Evolutionary conservation across 2,797 vertebrate species (phyloP), one percentile per base, ranked within the genome.

Genomic region (Protosalanx chinensis): DNA sequence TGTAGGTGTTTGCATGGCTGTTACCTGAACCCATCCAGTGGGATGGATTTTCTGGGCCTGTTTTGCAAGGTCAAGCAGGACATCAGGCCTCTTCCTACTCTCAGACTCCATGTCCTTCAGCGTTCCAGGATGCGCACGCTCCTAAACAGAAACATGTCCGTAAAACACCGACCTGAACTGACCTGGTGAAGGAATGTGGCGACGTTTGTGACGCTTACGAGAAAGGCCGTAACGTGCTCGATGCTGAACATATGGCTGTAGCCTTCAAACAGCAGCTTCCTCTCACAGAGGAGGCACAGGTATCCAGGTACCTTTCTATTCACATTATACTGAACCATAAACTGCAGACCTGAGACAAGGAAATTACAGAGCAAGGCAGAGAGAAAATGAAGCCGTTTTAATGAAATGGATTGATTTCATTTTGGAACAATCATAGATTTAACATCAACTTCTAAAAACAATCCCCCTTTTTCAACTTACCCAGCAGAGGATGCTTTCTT

Each of bases 201-300:
- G 10, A 8, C 13, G 23, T 68, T 29, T 20, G 16, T 13, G 15
- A 51, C 23, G 83, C 87, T 87, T 32, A 90, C 90, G 32, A 91
- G 71, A 79, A 88, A 91, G 0, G 0, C 13, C 1, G 3, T 0
- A 0, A 88, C 82, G 1, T 91, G 90, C 51, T 85, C 70, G 58
- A 57, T 33, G 32, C 87, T 87, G 78, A 90, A 80, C 0, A 79
- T 33, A 1, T 91, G 88, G 16, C 74, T 71, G 0, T 58, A 2
- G 15, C 3, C 53, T n/a, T 88, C 83, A 0, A 18, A 0, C 0
- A 5, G 23, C 41, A 90, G 57, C 15, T 0, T 86, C 72, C 49
- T 83, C 60, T 68, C 0, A 68, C 91, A 92, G 15, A 92, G 88
- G 67, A 87, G 75, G 73, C 91, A 92, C 62, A 91, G 53, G 64